These are phyloP conservation scores for Atta colombica DNA, from an alignment of 1,140 invertebrate species.

Conservation along the genomic window DNA sequence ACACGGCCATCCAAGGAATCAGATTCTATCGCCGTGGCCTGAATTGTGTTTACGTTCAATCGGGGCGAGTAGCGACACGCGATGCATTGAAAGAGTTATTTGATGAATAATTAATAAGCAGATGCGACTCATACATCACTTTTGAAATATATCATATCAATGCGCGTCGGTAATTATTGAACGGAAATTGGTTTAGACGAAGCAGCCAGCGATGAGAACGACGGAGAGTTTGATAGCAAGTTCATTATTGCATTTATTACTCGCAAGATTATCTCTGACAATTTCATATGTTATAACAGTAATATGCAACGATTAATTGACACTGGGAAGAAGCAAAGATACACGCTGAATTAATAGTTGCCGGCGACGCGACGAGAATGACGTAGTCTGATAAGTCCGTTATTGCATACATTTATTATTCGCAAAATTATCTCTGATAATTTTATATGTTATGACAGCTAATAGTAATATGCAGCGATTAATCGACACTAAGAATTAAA, in stretches of 20 bases:
- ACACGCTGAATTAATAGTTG: neutral
- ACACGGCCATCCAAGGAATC: neutral
- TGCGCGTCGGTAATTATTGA: neutral
- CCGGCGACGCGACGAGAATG: too few species aligned
- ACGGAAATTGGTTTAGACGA: neutral
- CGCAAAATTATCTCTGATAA: neutral
- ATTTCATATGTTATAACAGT: slow-evolving; percentile 2
- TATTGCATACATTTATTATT: too few species aligned
- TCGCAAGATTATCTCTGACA: neutral
- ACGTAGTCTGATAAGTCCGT: too few species aligned
- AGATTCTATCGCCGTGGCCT: too few species aligned
- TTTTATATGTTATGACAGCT: neutral
- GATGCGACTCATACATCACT: neutral
- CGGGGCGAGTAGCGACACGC: neutral
- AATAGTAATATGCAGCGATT: neutral
- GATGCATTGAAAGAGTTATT: neutral
- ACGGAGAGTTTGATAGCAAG: neutral
- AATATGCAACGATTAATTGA: neutral
- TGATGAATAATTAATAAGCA: slow-evolving; percentile 41
- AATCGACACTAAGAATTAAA: neutral
- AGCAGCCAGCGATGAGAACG: neutral
- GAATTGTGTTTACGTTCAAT: neutral
- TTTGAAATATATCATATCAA: neutral
- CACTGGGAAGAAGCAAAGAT: too few species aligned
- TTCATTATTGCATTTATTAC: neutral